Evolutionary conservation across 2,113 vertebrate species (phyloP).

Genomic region (Sceloporus tristichus): DNA sequence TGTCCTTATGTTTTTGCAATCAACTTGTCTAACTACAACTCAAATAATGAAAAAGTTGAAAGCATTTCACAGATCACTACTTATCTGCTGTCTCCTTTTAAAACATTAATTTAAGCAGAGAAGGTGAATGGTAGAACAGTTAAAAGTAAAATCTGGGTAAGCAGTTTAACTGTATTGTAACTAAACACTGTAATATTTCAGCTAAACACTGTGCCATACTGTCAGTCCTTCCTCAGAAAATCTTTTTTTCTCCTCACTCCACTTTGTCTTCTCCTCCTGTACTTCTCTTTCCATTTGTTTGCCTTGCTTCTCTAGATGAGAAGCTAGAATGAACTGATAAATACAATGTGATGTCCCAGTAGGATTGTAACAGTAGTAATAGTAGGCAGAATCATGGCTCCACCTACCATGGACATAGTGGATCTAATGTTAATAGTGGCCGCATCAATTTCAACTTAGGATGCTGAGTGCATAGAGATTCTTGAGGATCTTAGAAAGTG

Average conservation of each 20-base stretch:
- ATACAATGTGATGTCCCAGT: not conserved
- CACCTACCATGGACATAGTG: not conserved
- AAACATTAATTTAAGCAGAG: conserved; percentile 50
- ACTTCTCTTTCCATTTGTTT: not conserved
- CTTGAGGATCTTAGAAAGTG: no score
- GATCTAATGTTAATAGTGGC: not conserved
- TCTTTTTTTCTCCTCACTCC: not conserved
- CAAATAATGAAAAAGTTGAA: conserved; percentile 65
- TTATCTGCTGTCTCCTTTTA: conserved; percentile 68
- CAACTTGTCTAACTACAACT: conserved; percentile 54
- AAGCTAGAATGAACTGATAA: not conserved
- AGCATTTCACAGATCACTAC: conserved; percentile 70
- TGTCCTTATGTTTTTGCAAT: conserved; percentile 73
- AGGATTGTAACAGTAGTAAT: not conserved
- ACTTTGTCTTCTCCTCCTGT: not conserved
- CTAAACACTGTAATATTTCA: not conserved
- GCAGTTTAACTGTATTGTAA: conserved; percentile 50
- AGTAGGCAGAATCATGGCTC: not conserved
- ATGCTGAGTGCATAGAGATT: not conserved
- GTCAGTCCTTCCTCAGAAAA: not conserved
- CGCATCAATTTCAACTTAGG: not conserved
- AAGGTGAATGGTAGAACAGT: conserved; percentile 69
- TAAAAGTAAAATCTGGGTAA: conserved; percentile 66
- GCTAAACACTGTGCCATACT: not conserved
- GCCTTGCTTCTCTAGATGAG: not conserved